A percentile compares a stretch with the other conserved stretches of the same genome.
These are phyloP conservation scores for Clytia hemisphaerica DNA, from an alignment of 30 jellyfish, hydroid and myxozoan genomes.

Conservation along the genomic window DNA sequence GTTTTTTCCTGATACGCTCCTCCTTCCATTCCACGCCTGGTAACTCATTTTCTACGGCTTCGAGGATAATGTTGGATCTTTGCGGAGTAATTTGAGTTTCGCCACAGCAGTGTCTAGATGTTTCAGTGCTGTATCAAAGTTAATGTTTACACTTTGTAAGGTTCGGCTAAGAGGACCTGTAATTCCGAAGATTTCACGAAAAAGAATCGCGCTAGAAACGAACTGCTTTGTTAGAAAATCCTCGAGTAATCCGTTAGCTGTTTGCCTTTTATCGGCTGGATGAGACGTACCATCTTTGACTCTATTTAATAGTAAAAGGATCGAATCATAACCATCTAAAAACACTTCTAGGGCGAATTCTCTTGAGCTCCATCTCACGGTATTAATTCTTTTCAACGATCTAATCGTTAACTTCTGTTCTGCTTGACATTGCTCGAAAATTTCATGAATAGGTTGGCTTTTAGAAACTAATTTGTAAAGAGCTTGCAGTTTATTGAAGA, in stretches of 20 bases:
- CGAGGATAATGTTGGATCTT: conserved; percentile 5
- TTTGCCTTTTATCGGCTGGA: conserved; percentile 22
- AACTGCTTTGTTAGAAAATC: conserved; percentile 44
- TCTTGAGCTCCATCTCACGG: conserved; percentile 45
- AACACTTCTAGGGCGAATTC: conserved; percentile 23
- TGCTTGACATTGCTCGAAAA: conserved; percentile 28
- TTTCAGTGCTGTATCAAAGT: conserved; percentile 33
- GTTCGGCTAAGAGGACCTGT: conserved; percentile 36
- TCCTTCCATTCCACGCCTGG: conserved; percentile 26
- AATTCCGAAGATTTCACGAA: conserved; percentile 23
- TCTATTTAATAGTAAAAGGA: conserved; percentile 19
- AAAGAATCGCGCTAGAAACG: conserved; percentile 32
- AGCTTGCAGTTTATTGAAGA: conserved; percentile 25
- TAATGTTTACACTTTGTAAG: conserved; percentile 29
- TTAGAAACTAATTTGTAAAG: conserved; percentile 25
- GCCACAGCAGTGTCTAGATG: conserved; percentile 25
- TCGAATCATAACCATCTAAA: conserved; percentile 30
- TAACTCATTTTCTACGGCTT: conserved; percentile 11
- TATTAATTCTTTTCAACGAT: conserved; percentile 25
- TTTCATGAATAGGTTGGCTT: conserved; percentile 35
- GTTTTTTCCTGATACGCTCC: conserved; percentile 18
- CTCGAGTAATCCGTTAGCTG: conserved; percentile 24
- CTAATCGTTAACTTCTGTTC: conserved; percentile 17
- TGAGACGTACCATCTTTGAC: conserved; percentile 16
- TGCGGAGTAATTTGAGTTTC: conserved; percentile 6